A percentile compares a stretch with the other conserved stretches of the same genome.
These are phyloP conservation scores for Drosophila sulfurigaster DNA, from an alignment of 1,140 invertebrate species.

Conservation along the genomic window DNA sequence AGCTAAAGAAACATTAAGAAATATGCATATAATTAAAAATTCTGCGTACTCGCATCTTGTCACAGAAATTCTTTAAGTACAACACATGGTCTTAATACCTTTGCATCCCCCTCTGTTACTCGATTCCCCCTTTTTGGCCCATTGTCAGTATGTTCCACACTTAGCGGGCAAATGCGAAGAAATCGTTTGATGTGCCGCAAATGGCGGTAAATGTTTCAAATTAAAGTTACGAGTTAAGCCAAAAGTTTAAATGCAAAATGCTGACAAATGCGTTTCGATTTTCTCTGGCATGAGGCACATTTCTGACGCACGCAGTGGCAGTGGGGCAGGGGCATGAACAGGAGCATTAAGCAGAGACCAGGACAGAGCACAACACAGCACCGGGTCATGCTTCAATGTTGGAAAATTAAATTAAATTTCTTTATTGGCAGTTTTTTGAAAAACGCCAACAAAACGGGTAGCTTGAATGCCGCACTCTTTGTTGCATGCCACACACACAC, in stretches of 20 bases:
- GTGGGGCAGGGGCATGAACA: not conserved
- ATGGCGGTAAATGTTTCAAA: slow-evolving; percentile 59
- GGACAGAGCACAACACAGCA: not conserved
- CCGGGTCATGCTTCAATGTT: slow-evolving; percentile 54
- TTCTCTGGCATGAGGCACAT: slow-evolving; percentile 18
- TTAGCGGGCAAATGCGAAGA: not conserved
- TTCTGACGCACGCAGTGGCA: not conserved
- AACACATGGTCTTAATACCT: slow-evolving; percentile 11
- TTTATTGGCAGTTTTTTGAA: slow-evolving; percentile 66
- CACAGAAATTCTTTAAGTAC: not conserved
- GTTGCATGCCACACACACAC: too few species aligned
- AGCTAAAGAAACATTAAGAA: not conserved
- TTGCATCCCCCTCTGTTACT: not conserved
- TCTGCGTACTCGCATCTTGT: not conserved
- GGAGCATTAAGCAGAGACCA: not conserved
- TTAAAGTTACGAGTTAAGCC: slow-evolving; percentile 54
- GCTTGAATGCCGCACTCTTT: not conserved
- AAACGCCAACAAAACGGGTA: not conserved
- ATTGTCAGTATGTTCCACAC: not conserved
- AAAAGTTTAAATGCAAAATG: slow-evolving; percentile 74
- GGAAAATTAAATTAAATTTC: slow-evolving; percentile 78
- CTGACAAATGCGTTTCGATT: slow-evolving; percentile 77
- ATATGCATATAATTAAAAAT: slow-evolving; percentile 7
- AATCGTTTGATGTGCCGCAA: slow-evolving; percentile 63
- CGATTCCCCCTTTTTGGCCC: not conserved